These are phyloP conservation scores for Prinia subflava DNA, from an alignment of 2,113 vertebrate species.

Conservation along the genomic window DNA sequence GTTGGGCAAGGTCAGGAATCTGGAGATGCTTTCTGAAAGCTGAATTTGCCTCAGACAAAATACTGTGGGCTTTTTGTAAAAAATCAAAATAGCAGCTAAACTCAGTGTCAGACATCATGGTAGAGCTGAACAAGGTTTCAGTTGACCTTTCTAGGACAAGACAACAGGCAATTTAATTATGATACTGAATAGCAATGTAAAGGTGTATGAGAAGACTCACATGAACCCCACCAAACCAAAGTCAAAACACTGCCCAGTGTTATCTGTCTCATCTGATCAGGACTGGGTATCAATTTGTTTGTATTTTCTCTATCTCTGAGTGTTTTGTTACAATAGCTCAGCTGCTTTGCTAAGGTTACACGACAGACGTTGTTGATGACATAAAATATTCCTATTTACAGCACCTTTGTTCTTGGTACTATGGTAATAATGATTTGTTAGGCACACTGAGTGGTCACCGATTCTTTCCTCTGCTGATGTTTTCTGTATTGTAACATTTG, in stretches of 20 bases:
- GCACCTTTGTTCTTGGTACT: constrained; percentile 68
- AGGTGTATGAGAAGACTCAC: neutral
- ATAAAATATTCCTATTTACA: constrained; percentile 65
- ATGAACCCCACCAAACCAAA: neutral
- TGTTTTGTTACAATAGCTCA: constrained; percentile 39
- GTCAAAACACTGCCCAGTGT: neutral
- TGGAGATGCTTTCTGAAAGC: constrained; percentile 22
- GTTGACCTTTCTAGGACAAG: neutral
- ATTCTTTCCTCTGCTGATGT: constrained; percentile 60
- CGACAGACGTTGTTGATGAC: constrained; percentile 42
- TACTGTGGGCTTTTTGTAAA: neutral
- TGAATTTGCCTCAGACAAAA: constrained; percentile 25
- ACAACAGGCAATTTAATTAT: neutral
- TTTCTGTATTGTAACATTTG: neutral
- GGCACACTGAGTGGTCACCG: constrained; percentile 65
- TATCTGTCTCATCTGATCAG: neutral
- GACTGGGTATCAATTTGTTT: neutral
- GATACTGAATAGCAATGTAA: neutral
- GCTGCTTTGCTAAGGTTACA: constrained; percentile 48
- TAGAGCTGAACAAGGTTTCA: neutral
- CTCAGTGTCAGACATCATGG: neutral
- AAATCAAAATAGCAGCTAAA: constrained; percentile 29
- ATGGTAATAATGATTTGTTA: constrained; percentile 59
- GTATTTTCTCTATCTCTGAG: constrained; percentile 21
- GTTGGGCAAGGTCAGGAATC: neutral